Evolutionary conservation across 1,140 invertebrate species (phyloP).

Genomic region (Zaprionus camerounensis): DNA sequence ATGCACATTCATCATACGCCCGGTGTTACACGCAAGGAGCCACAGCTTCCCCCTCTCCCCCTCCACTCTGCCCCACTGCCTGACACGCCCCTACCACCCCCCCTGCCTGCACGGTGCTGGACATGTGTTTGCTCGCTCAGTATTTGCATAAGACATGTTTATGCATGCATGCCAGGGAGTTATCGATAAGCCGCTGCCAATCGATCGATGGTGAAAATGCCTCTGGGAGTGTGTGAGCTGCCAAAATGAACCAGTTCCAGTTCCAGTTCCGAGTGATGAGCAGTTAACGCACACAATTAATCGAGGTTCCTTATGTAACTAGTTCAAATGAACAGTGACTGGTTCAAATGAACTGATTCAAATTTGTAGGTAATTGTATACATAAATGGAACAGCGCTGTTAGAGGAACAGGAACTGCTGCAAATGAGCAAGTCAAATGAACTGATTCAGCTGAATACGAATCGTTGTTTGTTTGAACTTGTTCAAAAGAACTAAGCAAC

Average conservation of each 20-base stretch:
- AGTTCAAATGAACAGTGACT: not conserved
- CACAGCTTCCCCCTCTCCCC: constrained; percentile 13
- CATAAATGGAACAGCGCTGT: too few relatives aligned
- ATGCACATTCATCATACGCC: constrained; percentile 74
- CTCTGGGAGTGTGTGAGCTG: too few relatives aligned
- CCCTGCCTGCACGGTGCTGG: not conserved
- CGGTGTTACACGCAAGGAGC: constrained; percentile 37
- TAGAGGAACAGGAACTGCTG: too few relatives aligned
- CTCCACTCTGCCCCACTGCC: not conserved
- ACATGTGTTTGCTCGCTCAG: constrained; percentile 47
- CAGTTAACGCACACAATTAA: too few relatives aligned
- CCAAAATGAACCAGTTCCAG: constrained; percentile 6
- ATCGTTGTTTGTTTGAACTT: not conserved
- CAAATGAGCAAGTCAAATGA: too few relatives aligned
- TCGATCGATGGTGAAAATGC: not conserved
- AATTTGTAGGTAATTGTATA: too few relatives aligned
- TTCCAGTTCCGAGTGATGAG: not conserved
- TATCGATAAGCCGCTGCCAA: constrained; percentile 23
- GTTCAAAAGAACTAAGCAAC: not conserved
- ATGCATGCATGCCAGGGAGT: constrained; percentile 13
- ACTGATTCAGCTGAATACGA: too few relatives aligned
- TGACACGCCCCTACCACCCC: too few relatives aligned
- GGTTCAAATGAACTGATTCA: not conserved
- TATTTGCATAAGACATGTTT: constrained; percentile 33
- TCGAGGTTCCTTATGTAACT: not conserved